Conservation (phyloP, 2,888 invertebrate genomes). For the Anaspis maculata region DNA sequence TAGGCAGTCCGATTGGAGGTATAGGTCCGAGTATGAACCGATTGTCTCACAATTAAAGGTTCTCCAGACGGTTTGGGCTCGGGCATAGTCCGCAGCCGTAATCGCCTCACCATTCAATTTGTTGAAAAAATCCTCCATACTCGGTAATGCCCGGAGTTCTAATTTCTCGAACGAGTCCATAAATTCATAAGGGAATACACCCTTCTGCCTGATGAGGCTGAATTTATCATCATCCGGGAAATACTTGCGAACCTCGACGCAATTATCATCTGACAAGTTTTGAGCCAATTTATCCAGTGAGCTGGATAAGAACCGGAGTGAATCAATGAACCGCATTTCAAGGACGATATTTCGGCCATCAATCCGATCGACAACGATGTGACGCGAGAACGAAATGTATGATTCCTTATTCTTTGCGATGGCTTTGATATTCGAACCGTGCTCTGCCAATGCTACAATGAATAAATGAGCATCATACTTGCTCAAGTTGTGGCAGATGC, state of each 20-base stretch:
- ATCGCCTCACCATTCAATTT: conserved; percentile 15
- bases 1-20: conserved; percentile 10
- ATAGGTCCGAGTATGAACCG: conserved; percentile 25
- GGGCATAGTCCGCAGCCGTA: conserved; percentile 23
- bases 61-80: conserved; percentile 27
- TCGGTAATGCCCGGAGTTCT: conserved; percentile 15
- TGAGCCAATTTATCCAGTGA: conserved; percentile 2
- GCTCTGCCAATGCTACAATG: not conserved
- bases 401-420: conserved; percentile 1
- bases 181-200: conserved; percentile 30
- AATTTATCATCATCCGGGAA: conserved; percentile 11
- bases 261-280: not conserved
- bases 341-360: not conserved
- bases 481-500: conserved; percentile 2
- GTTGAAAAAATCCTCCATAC: conserved; percentile 17
- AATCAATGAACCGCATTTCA: no score
- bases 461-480: conserved; percentile 3
- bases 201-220: conserved; percentile 20
- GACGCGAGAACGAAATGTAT: not conserved
- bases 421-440: not conserved
- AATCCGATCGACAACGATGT: not conserved
- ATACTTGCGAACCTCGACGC: not conserved
- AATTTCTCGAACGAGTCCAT: conserved; percentile 15
- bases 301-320: not conserved
- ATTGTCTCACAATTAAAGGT: conserved; percentile 23